These are phyloP conservation scores for Pongo pygmaeus DNA, from an alignment of 2,113 vertebrate genomes.

Conservation along the genomic window DNA sequence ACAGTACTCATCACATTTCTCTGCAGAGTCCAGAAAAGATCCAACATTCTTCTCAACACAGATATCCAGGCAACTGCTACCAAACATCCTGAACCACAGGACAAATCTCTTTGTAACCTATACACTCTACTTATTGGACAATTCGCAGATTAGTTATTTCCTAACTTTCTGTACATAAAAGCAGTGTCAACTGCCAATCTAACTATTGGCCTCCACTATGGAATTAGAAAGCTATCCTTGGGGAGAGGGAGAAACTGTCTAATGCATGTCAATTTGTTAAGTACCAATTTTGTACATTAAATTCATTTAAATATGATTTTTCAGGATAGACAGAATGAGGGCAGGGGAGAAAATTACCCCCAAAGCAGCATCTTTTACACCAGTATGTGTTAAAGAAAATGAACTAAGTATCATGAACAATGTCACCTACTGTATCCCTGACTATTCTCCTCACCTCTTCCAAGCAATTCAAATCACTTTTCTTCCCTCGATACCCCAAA, in stretches of 20 bases:
- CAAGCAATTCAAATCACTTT: background rate
- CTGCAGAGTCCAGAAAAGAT: background rate
- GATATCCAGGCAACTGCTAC: background rate
- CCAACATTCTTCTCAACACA: background rate
- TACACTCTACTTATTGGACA: background rate
- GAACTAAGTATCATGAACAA: background rate
- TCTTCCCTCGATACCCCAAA: background rate
- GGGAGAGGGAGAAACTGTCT: background rate
- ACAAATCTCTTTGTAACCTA: background rate
- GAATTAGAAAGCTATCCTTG: background rate
- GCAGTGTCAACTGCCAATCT: conserved; percentile 6
- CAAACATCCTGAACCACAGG: background rate
- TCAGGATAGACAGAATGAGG: background rate
- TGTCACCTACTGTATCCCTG: background rate
- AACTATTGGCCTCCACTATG: background rate
- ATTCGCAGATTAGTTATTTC: background rate
- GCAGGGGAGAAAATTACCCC: background rate
- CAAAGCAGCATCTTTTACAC: background rate
- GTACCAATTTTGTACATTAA: background rate
- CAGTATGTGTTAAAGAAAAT: conserved; percentile 14
- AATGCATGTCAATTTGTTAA: background rate
- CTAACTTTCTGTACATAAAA: background rate
- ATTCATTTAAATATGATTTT: background rate
- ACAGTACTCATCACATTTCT: background rate
- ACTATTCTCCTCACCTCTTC: background rate